Base-by-base conservation (phyloP, 2,113 vertebrate species). In the Lamprologus speciosus region DNA sequence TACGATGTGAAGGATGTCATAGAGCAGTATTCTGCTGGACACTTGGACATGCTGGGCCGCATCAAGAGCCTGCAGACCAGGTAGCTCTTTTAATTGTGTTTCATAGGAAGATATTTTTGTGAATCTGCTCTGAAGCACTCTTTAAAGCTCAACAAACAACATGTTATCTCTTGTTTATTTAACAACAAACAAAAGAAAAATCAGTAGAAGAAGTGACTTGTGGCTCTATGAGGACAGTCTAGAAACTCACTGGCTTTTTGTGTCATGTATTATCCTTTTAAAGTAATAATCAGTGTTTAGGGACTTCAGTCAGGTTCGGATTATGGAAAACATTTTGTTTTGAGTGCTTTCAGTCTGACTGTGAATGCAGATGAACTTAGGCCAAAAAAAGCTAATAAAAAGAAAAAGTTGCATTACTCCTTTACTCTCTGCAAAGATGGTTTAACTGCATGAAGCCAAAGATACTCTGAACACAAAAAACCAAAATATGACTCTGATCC, bases 1-100 rank as follows among this genome's bases (percentile, higher is more conserved):
- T 99, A 99, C 0, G 99, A 99, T 0, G 99, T 99, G 85, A 99
- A 99, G 94, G 99, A 99, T 0, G 98, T 99, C 91, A 99, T 99
- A 2, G 99, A 99, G 95, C 98, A 99, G 94, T 99, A 99, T 93
- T 99, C 99, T 0, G 98, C 99, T 0, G 98, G 99, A 57, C 99
- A 99, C 95, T 95, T 99, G 92, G 99, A 99, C 93, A 99, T 99
- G 99, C 97, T 99, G 89, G 98, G 99, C 80, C 96, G 99, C 58
- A 99, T 99, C 96, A 99, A 99, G 94, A 99, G 98, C 92, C 97
- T 99, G 86, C 99, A 99, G 93, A 92, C 95, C 60, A 96, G 98
- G 98, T 98, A 92, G 42, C 94, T 86, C 17, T 37, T 68, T 68
- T 68, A 37, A 37, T 31, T 31, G 17, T 50, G 45, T 78, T 51